A percentile compares a stretch with the other conserved stretches of the same genome.
Evolutionary conservation across 2,113 vertebrate genomes (phyloP).

Genomic region (Craseonycteris thonglongyai): DNA sequence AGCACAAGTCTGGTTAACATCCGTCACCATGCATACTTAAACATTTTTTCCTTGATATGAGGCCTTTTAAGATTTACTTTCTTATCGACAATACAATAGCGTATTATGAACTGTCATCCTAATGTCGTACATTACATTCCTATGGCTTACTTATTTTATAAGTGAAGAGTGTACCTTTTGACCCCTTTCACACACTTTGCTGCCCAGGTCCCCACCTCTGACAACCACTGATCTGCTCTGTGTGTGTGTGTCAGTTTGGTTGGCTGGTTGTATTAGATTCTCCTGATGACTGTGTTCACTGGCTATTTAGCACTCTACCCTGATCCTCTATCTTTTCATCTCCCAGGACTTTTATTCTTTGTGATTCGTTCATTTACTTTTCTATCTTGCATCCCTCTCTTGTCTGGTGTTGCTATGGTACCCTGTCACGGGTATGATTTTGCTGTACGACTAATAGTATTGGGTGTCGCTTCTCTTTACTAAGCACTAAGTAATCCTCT

Average conservation of each 20-base stretch:
- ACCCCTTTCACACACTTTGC: background rate
- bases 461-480: background rate
- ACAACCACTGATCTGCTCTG: background rate
- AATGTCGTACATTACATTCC: too few species aligned
- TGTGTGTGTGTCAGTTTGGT: background rate
- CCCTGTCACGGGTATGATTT: background rate
- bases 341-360: background rate
- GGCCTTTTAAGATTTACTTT: too few species aligned
- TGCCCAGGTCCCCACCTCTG: background rate
- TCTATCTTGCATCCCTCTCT: background rate
- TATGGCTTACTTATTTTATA: background rate
- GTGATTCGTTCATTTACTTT: background rate
- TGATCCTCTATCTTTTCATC: background rate
- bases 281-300: background rate
- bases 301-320: background rate
- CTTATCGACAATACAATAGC: too few species aligned
- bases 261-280: background rate
- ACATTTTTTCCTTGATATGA: too few species aligned
- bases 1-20: too few species aligned
- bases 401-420: background rate
- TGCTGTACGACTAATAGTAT: background rate
- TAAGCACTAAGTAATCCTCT: background rate
- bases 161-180: background rate
- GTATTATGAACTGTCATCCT: too few species aligned
- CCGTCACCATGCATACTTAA: too few species aligned